phyloP scores from a whole-genome alignment of 2,113 vertebrate genomes.

The Tupaia tana region DNA sequence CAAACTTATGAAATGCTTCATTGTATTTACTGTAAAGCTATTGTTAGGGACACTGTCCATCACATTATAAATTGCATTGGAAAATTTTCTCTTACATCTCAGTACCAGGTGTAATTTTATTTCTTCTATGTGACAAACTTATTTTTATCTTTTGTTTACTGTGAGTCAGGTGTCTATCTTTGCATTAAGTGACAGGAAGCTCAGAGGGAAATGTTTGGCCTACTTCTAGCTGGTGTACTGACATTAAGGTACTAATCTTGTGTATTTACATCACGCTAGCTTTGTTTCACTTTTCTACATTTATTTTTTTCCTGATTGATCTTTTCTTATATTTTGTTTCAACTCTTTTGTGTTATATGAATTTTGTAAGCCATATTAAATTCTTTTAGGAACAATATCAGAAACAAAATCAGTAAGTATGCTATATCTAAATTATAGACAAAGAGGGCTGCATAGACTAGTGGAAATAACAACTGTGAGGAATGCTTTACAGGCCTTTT shows the following conservation, averaged over 20 bases:
- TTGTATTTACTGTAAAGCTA: slow-evolving; percentile 16
- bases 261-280: not conserved
- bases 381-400: not conserved
- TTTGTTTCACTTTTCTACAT: not conserved
- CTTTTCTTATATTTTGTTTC: not conserved
- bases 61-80: not conserved
- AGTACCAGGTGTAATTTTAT: not conserved
- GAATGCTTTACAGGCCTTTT: not conserved
- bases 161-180: not conserved
- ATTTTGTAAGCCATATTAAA: slow-evolving; percentile 41
- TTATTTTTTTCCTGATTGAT: slow-evolving; percentile 27
- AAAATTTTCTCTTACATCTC: not conserved
- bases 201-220: slow-evolving; percentile 17
- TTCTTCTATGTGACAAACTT: not conserved
- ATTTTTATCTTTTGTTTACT: slow-evolving; percentile 33
- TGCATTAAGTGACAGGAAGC: not conserved
- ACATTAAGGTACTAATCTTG: not conserved
- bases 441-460: not conserved
- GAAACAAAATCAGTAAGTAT: slow-evolving; percentile 38
- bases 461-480: not conserved
- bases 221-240: not conserved
- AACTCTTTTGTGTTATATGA: not conserved
- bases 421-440: not conserved
- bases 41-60: not conserved
- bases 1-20: slow-evolving; percentile 1